These are phyloP conservation scores for Nomada ruficornis DNA, from an alignment of 2,888 invertebrate genomes.

Conservation along the genomic window DNA sequence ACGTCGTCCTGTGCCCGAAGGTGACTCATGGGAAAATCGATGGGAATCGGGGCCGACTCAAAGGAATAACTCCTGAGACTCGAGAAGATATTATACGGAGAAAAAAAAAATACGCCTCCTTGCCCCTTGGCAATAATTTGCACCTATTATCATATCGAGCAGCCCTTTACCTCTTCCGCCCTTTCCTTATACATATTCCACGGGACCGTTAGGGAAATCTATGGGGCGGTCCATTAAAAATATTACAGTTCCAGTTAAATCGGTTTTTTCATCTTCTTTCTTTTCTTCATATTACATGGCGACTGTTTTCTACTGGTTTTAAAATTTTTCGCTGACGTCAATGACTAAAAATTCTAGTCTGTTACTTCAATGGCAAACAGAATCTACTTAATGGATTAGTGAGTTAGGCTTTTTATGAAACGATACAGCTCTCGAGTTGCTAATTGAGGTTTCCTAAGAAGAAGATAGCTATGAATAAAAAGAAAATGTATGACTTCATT, in stretches of 20 bases:
- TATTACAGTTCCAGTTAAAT: neutral
- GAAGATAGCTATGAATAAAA: neutral
- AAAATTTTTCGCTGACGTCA: conserved; percentile 21
- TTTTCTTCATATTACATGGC: neutral
- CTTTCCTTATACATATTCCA: conserved; percentile 8
- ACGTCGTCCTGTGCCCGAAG: conserved; percentile 1
- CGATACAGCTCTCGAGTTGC: conserved; percentile 11
- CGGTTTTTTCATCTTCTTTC: neutral
- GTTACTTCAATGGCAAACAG: conserved; percentile 3
- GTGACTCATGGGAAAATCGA: conserved; percentile 39
- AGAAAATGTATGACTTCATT: neutral
- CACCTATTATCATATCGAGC: conserved; percentile 55
- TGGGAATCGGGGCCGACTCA: conserved; percentile 30
- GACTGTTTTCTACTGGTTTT: neutral
- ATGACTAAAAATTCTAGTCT: conserved; percentile 7
- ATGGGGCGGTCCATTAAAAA: neutral
- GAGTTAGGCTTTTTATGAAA: conserved; percentile 10
- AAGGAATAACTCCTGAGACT: conserved; percentile 29
- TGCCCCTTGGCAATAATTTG: conserved; percentile 28
- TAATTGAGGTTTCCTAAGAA: no score
- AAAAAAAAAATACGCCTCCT: conserved; percentile 1
- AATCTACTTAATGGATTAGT: conserved; percentile 19
- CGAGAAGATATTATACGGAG: conserved; percentile 8
- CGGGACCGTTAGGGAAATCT: neutral
- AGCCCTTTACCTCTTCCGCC: conserved; percentile 6